Conservation (phyloP, 2,797 vertebrate genomes). For the Erethizon dorsatum region DNA sequence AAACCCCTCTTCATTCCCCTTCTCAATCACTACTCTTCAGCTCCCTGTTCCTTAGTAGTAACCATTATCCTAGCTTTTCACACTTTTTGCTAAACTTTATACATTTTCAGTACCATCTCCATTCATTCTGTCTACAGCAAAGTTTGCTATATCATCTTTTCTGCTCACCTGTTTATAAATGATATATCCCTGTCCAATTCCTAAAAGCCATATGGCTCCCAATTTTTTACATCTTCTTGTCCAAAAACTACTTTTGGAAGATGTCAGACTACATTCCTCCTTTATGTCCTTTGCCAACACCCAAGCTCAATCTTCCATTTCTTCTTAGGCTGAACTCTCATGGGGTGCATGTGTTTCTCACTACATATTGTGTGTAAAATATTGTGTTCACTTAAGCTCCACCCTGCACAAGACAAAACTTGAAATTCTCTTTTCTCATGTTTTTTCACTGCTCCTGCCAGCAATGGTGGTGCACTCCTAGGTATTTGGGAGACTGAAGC, state of each 20-base stretch:
- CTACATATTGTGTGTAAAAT: neutral
- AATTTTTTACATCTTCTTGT: slow-evolving; percentile 16
- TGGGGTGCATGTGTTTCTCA: neutral
- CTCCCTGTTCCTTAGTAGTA: neutral
- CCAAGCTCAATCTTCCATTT: slow-evolving; percentile 22
- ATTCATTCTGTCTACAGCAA: neutral
- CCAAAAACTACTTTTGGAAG: neutral
- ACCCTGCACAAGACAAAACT: neutral
- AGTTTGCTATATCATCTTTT: neutral
- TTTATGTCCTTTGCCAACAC: neutral
- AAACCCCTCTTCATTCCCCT: neutral
- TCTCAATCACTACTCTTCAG: neutral
- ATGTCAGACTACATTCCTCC: neutral
- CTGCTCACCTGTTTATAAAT: slow-evolving; percentile 33
- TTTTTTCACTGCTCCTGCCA: neutral
- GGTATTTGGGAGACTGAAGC: neutral
- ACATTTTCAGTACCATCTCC: neutral
- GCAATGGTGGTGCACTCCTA: neutral
- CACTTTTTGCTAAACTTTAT: neutral
- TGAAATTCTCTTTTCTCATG: slow-evolving; percentile 41
- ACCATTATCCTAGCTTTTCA: neutral
- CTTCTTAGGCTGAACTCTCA: slow-evolving; percentile 31
- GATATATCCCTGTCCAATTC: neutral
- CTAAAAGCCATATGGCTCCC: neutral
- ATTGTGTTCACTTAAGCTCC: neutral